phyloP scores from a whole-genome alignment of 2,797 vertebrate genomes.

The Anolis apletophallus region DNA sequence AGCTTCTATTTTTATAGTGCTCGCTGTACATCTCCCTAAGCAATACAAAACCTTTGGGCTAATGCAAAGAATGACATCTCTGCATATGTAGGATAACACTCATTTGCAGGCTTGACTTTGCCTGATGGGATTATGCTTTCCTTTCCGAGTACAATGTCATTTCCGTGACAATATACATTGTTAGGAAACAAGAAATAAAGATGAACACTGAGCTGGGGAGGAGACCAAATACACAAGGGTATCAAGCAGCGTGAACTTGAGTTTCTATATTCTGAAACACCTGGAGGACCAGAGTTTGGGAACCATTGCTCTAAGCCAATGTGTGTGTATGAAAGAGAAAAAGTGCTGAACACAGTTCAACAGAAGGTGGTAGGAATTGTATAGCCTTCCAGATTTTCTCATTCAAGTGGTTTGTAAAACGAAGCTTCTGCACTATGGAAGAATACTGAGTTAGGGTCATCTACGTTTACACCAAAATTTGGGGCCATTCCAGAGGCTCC shows the following conservation, averaged over 20 bases:
- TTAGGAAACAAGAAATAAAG: conserved; percentile 56
- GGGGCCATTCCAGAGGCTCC: too few species aligned
- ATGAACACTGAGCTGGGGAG: conserved; percentile 50
- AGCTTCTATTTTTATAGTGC: conserved; percentile 84
- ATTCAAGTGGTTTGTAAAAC: too few species aligned
- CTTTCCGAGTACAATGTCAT: conserved; percentile 72
- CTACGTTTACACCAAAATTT: too few species aligned
- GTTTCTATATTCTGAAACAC: neutral
- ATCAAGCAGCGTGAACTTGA: conserved; percentile 40
- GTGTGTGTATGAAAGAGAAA: too few species aligned
- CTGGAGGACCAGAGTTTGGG: too few species aligned
- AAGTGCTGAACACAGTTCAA: too few species aligned
- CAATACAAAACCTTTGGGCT: conserved; percentile 84
- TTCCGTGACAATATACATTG: conserved; percentile 62
- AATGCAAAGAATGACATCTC: conserved; percentile 84
- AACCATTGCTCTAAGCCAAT: too few species aligned
- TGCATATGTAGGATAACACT: conserved; percentile 82
- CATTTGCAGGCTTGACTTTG: conserved; percentile 81
- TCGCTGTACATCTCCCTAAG: conserved; percentile 82
- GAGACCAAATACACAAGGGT: conserved; percentile 62
- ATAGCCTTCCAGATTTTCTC: too few species aligned
- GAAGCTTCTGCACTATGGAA: too few species aligned
- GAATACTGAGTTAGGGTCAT: too few species aligned
- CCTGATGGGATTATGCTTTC: conserved; percentile 75
- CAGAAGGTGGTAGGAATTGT: too few species aligned